phyloP scores from a whole-genome alignment of 2,797 vertebrate species.

The Cheracebus regulus region DNA sequence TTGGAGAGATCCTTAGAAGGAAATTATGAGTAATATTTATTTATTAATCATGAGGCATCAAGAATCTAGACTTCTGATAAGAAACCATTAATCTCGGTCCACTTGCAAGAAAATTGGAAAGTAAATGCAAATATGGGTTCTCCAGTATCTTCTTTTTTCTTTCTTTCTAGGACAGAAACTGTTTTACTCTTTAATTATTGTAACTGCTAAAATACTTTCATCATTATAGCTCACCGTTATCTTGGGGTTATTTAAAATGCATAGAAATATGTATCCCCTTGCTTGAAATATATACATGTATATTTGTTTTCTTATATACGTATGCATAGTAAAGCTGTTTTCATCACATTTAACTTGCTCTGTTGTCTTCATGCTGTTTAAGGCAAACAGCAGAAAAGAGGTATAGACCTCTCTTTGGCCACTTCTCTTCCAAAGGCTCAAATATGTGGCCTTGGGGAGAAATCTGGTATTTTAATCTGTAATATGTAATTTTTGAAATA shows the following conservation, averaged over 20 bases:
- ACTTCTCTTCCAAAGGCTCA: neutral
- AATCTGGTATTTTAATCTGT: neutral
- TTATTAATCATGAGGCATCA: neutral
- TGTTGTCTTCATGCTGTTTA: neutral
- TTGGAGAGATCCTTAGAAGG: neutral
- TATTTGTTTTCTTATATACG: neutral
- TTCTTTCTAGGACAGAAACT: neutral
- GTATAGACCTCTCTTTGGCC: too few relatives aligned
- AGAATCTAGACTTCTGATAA: neutral
- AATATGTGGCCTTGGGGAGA: neutral
- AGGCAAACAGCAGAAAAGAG: neutral
- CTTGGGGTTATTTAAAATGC: neutral
- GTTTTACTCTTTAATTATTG: neutral
- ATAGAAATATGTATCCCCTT: neutral
- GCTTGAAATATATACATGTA: neutral
- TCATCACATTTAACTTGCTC: neutral
- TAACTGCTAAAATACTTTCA: neutral
- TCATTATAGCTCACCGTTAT: neutral
- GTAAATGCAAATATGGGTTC: neutral
- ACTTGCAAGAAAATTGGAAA: neutral
- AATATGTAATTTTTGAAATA: neutral
- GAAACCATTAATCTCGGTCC: neutral
- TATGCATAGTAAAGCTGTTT: neutral
- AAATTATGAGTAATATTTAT: neutral
- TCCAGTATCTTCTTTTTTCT: neutral